Evolutionary conservation across 2,888 invertebrate genomes (phyloP), one percentile per base, ranked within the genome.

Genomic region (Drosophila borealis): DNA sequence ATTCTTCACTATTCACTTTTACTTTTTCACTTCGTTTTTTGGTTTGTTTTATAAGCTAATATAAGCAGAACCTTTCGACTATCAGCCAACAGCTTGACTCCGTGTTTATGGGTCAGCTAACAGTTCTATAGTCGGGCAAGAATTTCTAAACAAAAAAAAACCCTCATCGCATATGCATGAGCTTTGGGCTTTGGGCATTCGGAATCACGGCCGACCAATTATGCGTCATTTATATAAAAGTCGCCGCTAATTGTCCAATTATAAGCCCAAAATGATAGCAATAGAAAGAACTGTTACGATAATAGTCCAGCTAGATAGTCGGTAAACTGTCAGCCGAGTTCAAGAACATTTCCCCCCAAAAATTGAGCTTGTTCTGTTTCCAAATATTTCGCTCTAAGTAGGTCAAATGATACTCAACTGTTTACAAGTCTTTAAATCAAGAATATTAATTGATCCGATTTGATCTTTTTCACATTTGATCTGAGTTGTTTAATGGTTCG

Each of bases 121-220:
- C 82, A 62, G 82, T 87, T 79, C 72, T 65, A 44, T 17, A 19
- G 25, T 53, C 53, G 41, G 46, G 55, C 53, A 34, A 66, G 64
- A 80, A 80, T 78, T 72, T 81, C 49, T 56, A 25, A 10, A n/a
- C n/a, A 49, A 60, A 33, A 39, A 48, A 3, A 51, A 51, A 39
- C 3, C 19, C 79, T 79, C 79, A 87, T 87, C 66, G 79, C 81
- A 69, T 82, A 87, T 82, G 67, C 85, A 87, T 82, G 79, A 76
- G 72, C 8, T 61, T 44, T 34, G 48, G 50, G 55, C 46, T 60
- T 70, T 8, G 29, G 29, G 29, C 8, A 29, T 63, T 55, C 45
- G 42, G 51, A n/a, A 29, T 21, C 41, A 39, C 10, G 17, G 44
- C 29, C 42, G 37, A 54, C 67, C 72, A 82, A 84, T 84, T 87